Evolutionary conservation across 2,888 invertebrate species (phyloP), one percentile per base, ranked within the genome.

Genomic region (Heliconius cydno): DNA sequence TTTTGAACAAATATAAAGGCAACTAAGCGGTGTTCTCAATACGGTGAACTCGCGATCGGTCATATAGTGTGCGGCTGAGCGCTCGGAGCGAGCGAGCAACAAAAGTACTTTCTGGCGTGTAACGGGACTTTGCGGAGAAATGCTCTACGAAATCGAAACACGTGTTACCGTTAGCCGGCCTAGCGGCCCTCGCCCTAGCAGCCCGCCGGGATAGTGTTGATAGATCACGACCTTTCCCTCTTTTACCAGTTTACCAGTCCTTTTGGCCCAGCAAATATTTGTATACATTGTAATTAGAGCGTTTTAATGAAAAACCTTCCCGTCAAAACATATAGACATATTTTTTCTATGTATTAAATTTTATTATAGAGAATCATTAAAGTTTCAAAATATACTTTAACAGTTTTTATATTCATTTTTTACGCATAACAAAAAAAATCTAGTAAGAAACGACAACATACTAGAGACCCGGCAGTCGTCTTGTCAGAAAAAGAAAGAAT

Each of bases 61-160:
- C 88, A 88, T 88, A 87, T 86, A 87, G 86, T 84, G 86, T 87
- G 89, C 87, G 89, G 87, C 72, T 73, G 67, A 65, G 72, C 72
- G 68, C 77, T 77, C 68, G 71, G 25, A 82, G 87, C 88, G 88
- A 87, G 90, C 90, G 86, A 85, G 88, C 88, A 91, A 92, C 93
- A 93, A 93, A 93, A 94, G 94, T 94, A 92, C 94, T 94, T 94
- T 94, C 94, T 93, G 92, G 88, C 93, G 90, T 88, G 89, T 95
- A 95, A 95, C 95, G 95, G 95, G 91, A 95, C 89, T 82, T 83
- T 84, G 85, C 90, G 92, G 95, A 95, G 95, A 95, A 95, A 95
- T 95, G 95, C 93, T 94, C 94, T 95, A 95, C 94, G 95, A 95
- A 95, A 95, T 92, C 95, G 95, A 95, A 95, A 95, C 95, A 95